A percentile compares a stretch with the other conserved stretches of the same genome.
Conservation (phyloP, 2,113 vertebrate species). For the Scomber colias region DNA sequence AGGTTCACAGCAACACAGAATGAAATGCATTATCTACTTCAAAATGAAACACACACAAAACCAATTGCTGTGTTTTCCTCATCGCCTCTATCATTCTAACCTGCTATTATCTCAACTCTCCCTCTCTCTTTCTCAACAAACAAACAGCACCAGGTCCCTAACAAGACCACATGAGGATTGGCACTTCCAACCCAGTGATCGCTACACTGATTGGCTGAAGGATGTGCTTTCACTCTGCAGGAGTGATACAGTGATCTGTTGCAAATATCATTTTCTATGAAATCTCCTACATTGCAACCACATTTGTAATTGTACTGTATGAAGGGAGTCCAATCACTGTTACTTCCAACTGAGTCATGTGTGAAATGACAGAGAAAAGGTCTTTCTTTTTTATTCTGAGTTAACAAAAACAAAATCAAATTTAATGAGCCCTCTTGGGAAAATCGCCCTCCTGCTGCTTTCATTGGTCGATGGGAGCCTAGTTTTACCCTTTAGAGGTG, state of each 20-base stretch:
- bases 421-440: conserved; percentile 77
- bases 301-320: background rate
- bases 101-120: conserved; percentile 31
- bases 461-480: conserved; percentile 34
- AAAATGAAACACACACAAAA: conserved; percentile 25
- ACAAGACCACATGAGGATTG: conserved; percentile 70
- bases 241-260: conserved; percentile 21
- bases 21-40: background rate
- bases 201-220: conserved; percentile 53
- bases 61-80: conserved; percentile 12
- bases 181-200: conserved; percentile 56
- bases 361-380: conserved; percentile 37
- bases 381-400: conserved; percentile 39
- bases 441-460: conserved; percentile 30
- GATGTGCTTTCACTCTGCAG: conserved; percentile 21
- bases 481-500: conserved; percentile 50
- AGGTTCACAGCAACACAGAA: background rate
- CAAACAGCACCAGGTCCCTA: conserved; percentile 69
- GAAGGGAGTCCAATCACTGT: background rate
- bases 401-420: conserved; percentile 49
- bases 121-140: conserved; percentile 35
- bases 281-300: background rate
- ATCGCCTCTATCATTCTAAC: conserved; percentile 21
- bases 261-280: conserved; percentile 11
- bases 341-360: conserved; percentile 17